Evolutionary conservation across 1,140 invertebrate genomes (phyloP).

Genomic region (Pentalonia nigronervosa): DNA sequence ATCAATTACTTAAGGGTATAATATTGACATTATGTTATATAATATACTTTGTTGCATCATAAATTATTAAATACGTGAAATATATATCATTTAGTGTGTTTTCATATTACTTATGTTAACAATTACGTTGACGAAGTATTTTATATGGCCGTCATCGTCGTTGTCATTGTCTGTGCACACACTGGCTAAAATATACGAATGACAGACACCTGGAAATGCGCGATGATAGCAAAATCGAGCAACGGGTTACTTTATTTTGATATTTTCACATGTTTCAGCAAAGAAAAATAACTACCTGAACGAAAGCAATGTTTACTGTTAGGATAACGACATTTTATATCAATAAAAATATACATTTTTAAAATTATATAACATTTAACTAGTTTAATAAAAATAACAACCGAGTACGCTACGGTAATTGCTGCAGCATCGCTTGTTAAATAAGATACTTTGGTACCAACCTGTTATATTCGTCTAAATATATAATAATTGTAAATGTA

Average conservation of each 20-base stretch:
- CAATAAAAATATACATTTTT: neutral
- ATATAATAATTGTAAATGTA: neutral
- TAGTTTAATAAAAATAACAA: neutral
- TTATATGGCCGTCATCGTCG: neutral
- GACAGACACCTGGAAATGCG: neutral
- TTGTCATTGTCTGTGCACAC: neutral
- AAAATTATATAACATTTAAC: neutral
- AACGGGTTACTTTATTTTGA: neutral
- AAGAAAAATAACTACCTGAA: neutral
- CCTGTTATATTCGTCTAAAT: neutral
- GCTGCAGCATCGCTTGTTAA: neutral
- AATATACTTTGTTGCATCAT: neutral
- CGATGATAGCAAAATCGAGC: neutral
- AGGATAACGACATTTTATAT: neutral
- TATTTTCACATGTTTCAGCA: neutral
- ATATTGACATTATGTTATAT: neutral
- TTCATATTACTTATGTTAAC: neutral
- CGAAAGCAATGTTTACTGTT: neutral
- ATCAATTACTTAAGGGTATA: constrained; percentile 2
- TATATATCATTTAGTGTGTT: neutral
- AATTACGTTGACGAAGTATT: neutral
- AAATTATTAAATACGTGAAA: neutral
- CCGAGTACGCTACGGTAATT: neutral
- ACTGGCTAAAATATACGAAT: neutral
- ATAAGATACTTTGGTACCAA: neutral